These are phyloP conservation scores for Rhineura floridana DNA, from an alignment of 2,113 vertebrate species.

Conservation along the genomic window DNA sequence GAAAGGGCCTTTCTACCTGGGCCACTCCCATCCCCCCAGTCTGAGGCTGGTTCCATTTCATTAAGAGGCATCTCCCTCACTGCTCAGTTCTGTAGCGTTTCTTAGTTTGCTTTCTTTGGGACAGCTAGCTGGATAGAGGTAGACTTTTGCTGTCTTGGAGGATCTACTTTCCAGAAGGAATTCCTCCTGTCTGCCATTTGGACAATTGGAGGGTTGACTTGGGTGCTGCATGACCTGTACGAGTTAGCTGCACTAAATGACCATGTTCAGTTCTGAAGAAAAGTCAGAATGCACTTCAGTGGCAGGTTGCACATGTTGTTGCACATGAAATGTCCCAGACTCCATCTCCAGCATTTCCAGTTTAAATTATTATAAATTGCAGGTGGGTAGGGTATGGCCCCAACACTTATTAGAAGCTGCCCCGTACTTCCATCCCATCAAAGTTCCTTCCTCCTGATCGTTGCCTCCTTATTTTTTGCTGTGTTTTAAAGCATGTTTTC, in stretches of 20 bases:
- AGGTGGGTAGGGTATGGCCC: too few relatives aligned
- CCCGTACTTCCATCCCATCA: too few relatives aligned
- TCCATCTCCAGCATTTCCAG: neutral
- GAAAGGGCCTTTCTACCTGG: neutral
- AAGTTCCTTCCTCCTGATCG: neutral
- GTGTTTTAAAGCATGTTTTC: neutral
- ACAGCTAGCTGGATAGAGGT: too few relatives aligned
- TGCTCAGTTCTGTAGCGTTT: neutral
- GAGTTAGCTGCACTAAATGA: neutral
- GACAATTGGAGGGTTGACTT: neutral
- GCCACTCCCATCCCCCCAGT: neutral
- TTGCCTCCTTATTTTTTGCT: neutral
- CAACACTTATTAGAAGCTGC: too few relatives aligned
- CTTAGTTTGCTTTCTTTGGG: neutral
- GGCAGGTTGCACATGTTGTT: constrained; percentile 37
- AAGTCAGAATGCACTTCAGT: neutral
- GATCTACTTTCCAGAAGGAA: neutral
- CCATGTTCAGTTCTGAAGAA: neutral
- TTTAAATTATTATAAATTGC: too few relatives aligned
- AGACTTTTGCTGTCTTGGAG: neutral
- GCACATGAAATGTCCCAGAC: constrained; percentile 12
- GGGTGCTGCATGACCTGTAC: neutral
- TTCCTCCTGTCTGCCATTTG: neutral
- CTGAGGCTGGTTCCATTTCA: neutral
- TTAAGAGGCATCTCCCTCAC: too few relatives aligned